Evolutionary conservation across 2,888 invertebrate species (phyloP).

Genomic region (Lithosia quadra): DNA sequence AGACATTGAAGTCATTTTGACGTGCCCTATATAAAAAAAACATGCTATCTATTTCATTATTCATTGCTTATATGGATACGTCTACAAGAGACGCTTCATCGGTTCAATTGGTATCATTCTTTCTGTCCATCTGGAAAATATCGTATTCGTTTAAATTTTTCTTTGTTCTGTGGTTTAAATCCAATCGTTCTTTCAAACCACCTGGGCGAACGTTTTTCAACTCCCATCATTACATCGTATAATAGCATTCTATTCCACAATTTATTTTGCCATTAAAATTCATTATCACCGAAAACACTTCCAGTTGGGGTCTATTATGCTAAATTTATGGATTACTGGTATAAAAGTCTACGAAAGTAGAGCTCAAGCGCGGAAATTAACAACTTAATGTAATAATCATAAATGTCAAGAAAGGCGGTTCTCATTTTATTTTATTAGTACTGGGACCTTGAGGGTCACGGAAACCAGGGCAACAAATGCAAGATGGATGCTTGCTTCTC

Average conservation of each 20-base stretch:
- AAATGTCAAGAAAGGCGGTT: constrained; percentile 43
- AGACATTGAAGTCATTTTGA: too few species aligned
- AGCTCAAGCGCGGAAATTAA: constrained; percentile 40
- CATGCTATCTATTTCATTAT: too few species aligned
- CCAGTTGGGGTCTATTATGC: constrained; percentile 34
- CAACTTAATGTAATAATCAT: constrained; percentile 45
- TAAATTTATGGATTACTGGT: constrained; percentile 45
- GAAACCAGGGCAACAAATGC: not conserved
- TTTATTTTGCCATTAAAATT: constrained; percentile 46
- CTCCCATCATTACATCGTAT: not conserved
- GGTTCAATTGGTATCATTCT: too few species aligned
- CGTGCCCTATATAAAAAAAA: too few species aligned
- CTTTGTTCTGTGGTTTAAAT: too few species aligned
- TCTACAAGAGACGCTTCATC: too few species aligned
- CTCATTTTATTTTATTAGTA: constrained; percentile 36
- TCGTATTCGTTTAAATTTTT: too few species aligned
- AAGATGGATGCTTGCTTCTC: too few species aligned
- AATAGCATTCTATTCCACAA: constrained; percentile 26
- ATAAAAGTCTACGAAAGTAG: constrained; percentile 30
- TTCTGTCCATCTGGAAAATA: too few species aligned
- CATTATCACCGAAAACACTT: constrained; percentile 39
- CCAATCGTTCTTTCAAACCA: not conserved
- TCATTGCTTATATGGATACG: too few species aligned
- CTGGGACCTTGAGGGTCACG: not conserved
- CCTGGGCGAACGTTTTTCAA: not conserved